Base-by-base conservation (phyloP, 30 jellyfish, hydroid and myxozoan species). In the Clytia hemisphaerica region DNA sequence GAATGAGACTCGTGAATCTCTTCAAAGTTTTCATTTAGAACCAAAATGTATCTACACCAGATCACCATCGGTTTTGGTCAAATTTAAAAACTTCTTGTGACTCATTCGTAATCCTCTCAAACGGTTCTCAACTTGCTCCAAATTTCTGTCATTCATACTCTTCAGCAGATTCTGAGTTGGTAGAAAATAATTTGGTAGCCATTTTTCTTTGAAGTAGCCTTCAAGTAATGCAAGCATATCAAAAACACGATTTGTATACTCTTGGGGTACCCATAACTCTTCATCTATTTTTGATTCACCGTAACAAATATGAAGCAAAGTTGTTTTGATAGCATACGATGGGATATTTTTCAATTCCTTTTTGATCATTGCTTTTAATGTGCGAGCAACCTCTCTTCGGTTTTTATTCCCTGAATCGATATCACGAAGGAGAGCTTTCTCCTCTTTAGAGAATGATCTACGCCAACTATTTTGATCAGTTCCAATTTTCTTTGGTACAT, bases 401-500 rank as follows among this genome's bases (percentile, higher is more conserved):
- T 44, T 22, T 6, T 44, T 6, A n/a, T 57, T 28, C 0, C 33
- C 33, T 57, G 25, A 1, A 30, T 57, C 70, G 4, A 57, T 6
- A 6, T 26, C 44, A n/a, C 30, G 25, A 3, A 57, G 35, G 6
- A 7, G 6, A n/a, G 19, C 0, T 21, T 57, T 57, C 0, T 57
- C 70, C 4, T 57, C 70, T 57, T 31, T 57, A 26, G 70, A 57
- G 35, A 57, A 57, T 1, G 70, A 57, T 4, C 50, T 37, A n/a
- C 70, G 27, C 70, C 70, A 57, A 22, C 44, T n/a, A 21, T 7
- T 6, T 2, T n/a, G 0, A 12, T 0, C 66, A 1, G 16, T 22
- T 14, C 28, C 28, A 12, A n/a, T n/a, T n/a, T n/a, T n/a, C n/a
- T n/a, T n/a, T n/a, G n/a, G n/a, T n/a, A n/a, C n/a, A n/a, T n/a